Evolutionary conservation across 2,888 invertebrate genomes (phyloP).

Genomic region (Carpatolechia fugitivella): DNA sequence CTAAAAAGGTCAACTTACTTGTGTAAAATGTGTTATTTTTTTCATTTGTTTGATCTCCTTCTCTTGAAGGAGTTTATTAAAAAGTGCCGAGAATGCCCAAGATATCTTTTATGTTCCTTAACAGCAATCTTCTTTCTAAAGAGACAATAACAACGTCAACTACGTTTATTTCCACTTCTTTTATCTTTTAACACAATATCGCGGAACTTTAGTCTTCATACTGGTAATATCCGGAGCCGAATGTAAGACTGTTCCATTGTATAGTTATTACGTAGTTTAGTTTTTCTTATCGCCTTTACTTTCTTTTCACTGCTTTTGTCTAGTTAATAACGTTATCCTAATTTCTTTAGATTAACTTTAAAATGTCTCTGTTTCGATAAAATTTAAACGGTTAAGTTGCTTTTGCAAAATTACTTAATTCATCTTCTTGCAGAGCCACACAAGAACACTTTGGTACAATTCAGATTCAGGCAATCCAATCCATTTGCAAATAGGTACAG

Average conservation of each 20-base stretch:
- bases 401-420: neutral
- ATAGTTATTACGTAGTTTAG: slow-evolving; percentile 29
- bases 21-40: no score
- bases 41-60: no score
- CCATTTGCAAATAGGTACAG: slow-evolving; percentile 62
- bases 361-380: neutral
- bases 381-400: neutral
- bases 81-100: neutral
- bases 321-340: neutral
- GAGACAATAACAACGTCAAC: slow-evolving; percentile 19
- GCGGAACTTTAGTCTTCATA: slow-evolving; percentile 32
- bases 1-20: no score
- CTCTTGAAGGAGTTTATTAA: neutral
- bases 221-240: slow-evolving; percentile 39
- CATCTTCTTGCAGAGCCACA: slow-evolving; percentile 5
- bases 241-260: slow-evolving; percentile 33
- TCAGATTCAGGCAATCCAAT: slow-evolving; percentile 66
- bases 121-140: slow-evolving; percentile 4
- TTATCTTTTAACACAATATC: slow-evolving; percentile 33
- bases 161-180: slow-evolving; percentile 27
- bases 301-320: slow-evolving; percentile 40
- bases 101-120: slow-evolving; percentile 4
- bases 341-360: neutral
- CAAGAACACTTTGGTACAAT: slow-evolving; percentile 51
- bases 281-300: slow-evolving; percentile 39